Evolutionary conservation across 1,140 invertebrate species (phyloP).

Genomic region (Laupala kohalensis): DNA sequence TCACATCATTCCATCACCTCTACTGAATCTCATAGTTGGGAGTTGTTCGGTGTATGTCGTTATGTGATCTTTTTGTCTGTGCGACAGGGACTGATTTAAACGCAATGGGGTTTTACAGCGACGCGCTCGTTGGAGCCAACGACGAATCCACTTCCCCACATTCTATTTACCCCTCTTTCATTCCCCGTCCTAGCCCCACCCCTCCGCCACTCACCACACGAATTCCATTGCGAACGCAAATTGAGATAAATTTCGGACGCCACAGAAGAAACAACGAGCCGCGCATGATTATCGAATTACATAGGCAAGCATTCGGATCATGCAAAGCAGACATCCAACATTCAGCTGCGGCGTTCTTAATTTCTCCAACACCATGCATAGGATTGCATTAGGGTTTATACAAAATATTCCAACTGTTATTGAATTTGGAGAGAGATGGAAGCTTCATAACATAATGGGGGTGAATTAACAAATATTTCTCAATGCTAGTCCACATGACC

Average conservation of each 20-base stretch:
- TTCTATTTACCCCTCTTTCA: not conserved
- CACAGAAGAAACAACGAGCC: not conserved
- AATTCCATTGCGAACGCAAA: not conserved
- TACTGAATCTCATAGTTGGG: too few relatives aligned
- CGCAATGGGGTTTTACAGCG: not conserved
- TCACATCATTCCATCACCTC: too few relatives aligned
- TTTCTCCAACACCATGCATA: too few relatives aligned
- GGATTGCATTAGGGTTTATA: too few relatives aligned
- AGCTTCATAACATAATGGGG: not conserved
- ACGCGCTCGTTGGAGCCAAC: not conserved
- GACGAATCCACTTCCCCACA: not conserved
- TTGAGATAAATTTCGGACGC: not conserved
- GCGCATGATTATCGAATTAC: not conserved
- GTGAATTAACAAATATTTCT: not conserved
- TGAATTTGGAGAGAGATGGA: too few relatives aligned
- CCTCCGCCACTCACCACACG: not conserved
- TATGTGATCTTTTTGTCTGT: not conserved
- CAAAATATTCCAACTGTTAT: too few relatives aligned
- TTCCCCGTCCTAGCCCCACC: not conserved
- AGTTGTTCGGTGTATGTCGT: too few relatives aligned
- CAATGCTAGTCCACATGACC: too few relatives aligned
- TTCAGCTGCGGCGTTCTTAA: not conserved
- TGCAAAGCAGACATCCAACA: not conserved
- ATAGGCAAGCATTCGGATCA: not conserved
- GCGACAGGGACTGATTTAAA: not conserved